These are phyloP conservation scores for Menidia menidia DNA, from an alignment of 2,797 vertebrate species.

Conservation along the genomic window DNA sequence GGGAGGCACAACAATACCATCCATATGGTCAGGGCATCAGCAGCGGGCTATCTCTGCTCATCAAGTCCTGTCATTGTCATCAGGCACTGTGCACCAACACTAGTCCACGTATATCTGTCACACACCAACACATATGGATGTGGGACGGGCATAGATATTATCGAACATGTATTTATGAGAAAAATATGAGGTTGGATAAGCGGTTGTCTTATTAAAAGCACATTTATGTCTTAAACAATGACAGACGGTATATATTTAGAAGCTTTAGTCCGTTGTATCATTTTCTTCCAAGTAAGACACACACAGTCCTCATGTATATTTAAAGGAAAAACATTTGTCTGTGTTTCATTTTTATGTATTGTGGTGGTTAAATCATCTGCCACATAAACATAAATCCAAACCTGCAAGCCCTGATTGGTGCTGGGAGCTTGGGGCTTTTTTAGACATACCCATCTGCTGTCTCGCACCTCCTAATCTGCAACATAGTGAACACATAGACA, in stretches of 20 bases:
- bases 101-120: slow-evolving; percentile 75
- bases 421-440: slow-evolving; percentile 77
- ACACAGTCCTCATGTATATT: neutral
- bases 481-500: slow-evolving; percentile 35
- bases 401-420: slow-evolving; percentile 68
- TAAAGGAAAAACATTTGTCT: neutral
- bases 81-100: slow-evolving; percentile 67
- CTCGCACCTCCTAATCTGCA: slow-evolving; percentile 85
- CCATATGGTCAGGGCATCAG: slow-evolving; percentile 84
- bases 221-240: slow-evolving; percentile 25
- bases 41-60: slow-evolving; percentile 76
- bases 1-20: slow-evolving; percentile 80
- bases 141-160: slow-evolving; percentile 58
- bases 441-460: slow-evolving; percentile 87
- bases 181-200: slow-evolving; percentile 55
- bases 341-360: slow-evolving; percentile 36
- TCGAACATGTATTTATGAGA: slow-evolving; percentile 58
- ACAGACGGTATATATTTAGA: neutral
- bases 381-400: slow-evolving; percentile 59
- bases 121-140: slow-evolving; percentile 27
- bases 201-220: slow-evolving; percentile 41
- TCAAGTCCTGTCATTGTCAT: slow-evolving; percentile 80
- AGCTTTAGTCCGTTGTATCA: neutral
- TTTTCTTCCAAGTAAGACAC: neutral
- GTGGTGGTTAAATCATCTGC: slow-evolving; percentile 70